These are phyloP conservation scores for Chromobotia macracanthus DNA, from an alignment of 2,797 vertebrate genomes.

Conservation along the genomic window DNA sequence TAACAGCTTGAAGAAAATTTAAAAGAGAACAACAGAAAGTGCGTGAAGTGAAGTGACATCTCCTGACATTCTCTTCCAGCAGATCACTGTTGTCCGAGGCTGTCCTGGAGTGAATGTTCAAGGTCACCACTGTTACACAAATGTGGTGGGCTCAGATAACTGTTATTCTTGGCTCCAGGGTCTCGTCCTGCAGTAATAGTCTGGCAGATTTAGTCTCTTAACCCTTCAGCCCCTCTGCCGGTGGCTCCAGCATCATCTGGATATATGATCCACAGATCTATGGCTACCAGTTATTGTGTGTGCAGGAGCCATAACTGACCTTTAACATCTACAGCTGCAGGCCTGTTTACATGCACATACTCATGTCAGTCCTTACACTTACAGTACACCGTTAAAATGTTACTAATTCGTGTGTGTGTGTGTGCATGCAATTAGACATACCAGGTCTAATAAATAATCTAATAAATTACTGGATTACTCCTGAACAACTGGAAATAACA, in stretches of 20 bases:
- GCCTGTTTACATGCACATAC: background rate
- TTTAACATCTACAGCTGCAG: background rate
- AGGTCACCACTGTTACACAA: conserved; percentile 3
- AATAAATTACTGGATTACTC: background rate
- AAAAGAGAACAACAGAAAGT: background rate
- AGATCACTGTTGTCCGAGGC: background rate
- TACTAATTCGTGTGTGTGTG: no score
- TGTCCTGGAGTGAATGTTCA: conserved; percentile 8
- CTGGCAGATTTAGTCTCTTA: conserved; percentile 9
- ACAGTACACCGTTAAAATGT: no score
- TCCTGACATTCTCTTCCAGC: background rate
- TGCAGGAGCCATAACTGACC: conserved; percentile 2
- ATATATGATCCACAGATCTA: conserved; percentile 4
- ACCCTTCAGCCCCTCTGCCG: background rate
- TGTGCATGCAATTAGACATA: background rate
- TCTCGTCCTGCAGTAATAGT: background rate
- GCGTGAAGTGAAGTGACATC: background rate
- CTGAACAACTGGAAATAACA: background rate
- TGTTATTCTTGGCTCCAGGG: conserved; percentile 3
- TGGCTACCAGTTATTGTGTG: conserved; percentile 6
- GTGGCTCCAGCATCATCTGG: conserved; percentile 2
- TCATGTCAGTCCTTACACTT: background rate
- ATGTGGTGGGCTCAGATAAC: background rate
- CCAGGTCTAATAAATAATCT: background rate
- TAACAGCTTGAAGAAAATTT: background rate